Conservation (phyloP, 2,888 invertebrate genomes). For the Pimpla rufipes region DNA sequence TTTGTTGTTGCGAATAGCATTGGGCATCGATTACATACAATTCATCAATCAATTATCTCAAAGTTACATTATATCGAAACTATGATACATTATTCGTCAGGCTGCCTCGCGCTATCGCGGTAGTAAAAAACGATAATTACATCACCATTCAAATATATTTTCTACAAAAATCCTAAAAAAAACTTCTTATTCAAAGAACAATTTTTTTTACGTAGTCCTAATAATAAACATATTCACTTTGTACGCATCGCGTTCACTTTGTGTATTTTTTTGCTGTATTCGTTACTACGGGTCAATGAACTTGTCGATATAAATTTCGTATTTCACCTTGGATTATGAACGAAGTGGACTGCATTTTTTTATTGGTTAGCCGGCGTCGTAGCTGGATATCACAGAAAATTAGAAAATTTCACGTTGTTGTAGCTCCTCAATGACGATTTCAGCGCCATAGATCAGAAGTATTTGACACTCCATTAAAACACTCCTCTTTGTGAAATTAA, state of each 20-base stretch:
- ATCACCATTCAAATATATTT: conserved; percentile 40
- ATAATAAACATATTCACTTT: neutral
- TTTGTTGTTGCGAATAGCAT: conserved; percentile 37
- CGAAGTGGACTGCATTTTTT: neutral
- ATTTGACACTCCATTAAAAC: neutral
- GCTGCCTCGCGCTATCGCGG: conserved; percentile 5
- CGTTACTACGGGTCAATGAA: neutral
- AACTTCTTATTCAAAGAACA: neutral
- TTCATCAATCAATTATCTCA: conserved; percentile 35
- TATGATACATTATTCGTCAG: conserved; percentile 1
- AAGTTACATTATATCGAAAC: conserved; percentile 31
- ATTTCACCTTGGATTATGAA: neutral
- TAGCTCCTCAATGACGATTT: neutral
- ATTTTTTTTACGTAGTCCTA: neutral
- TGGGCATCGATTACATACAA: conserved; percentile 55
- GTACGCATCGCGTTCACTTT: neutral
- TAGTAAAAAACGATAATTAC: conserved; percentile 63
- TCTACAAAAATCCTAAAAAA: neutral
- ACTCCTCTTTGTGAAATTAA: neutral
- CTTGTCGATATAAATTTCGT: neutral
- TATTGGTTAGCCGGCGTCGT: neutral
- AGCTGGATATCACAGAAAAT: conserved; percentile 25
- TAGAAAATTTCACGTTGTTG: neutral
- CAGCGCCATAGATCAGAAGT: neutral
- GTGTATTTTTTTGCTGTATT: neutral